Evolutionary conservation across 2,797 vertebrate genomes (phyloP), one percentile per base, ranked within the genome.

Genomic region (Anas flavirostris): DNA sequence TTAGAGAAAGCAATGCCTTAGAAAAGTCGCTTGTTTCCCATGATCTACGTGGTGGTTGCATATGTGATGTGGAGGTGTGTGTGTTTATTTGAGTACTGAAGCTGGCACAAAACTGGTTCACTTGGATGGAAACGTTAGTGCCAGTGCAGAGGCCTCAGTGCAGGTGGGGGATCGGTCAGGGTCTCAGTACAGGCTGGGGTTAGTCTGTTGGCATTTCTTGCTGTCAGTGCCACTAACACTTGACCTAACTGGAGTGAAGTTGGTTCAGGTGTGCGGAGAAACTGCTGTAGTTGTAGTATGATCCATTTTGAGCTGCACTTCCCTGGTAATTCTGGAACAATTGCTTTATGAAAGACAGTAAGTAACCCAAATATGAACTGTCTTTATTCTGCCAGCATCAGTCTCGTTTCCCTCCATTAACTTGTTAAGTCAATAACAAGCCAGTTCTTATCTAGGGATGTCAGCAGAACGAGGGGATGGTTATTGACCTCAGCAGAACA

Each of bases 131-230:
- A 35, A 29, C 7, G 4, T 66, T 35, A 9, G 10, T 22, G 90
- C 21, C 66, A 7, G 37, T 3, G 28, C 16, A 6, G 60, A 60
- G 52, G 25, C 26, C 43, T 39, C 1, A 0, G 19, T 46, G 37
- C 48, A 9, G 48, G 6, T 5, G 17, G 43, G 37, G 35, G 35
- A 5, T 50, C 0, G 0, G 9, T 26, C 3, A 9, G 28, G 41
- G 23, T 3, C 21, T 12, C 7, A 5, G 16, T 63, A 4, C 12
- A 5, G n/a, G 35, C 5, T 3, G 48, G 48, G 23, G 37, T 28
- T 31, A 6, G 29, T 19, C 29, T 0, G 0, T 44, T 22, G 44
- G 5, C 35, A 12, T 11, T 72, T 17, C 22, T 5, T 14, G 29
- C 59, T 21, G 10, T 41, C 31, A 7, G 7, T 7, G 18, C 41